phyloP scores from a whole-genome alignment of 2,888 invertebrate genomes.

The Electrophaes corylata region DNA sequence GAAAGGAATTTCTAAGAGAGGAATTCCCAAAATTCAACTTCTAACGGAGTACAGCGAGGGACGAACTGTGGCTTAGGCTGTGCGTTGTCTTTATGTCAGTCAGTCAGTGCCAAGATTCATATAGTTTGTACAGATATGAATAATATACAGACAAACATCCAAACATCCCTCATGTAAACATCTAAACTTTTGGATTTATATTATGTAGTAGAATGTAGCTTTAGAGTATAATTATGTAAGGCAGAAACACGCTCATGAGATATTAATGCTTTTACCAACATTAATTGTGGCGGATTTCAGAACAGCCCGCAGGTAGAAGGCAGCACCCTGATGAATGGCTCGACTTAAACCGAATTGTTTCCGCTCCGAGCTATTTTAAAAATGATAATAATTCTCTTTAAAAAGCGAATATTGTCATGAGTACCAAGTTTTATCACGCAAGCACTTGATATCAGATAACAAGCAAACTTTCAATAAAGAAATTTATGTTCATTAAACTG shows the following conservation, averaged over 20 bases:
- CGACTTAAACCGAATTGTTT: constrained; percentile 35
- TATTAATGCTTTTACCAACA: constrained; percentile 33
- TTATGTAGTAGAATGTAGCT: not conserved
- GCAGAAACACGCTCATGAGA: constrained; percentile 25
- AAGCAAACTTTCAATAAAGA: no score
- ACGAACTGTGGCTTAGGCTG: no score
- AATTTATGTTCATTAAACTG: no score
- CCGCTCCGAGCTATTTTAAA: constrained; percentile 30
- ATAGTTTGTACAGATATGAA: no score
- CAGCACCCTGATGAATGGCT: constrained; percentile 34
- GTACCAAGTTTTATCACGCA: not conserved
- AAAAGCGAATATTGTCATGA: not conserved
- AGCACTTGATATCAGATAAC: no score
- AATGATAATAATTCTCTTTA: constrained; percentile 21
- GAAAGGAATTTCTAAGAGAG: no score
- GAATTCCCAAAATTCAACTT: no score
- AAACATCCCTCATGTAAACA: not conserved
- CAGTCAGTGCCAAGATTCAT: no score
- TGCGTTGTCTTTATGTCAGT: no score
- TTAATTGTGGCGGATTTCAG: constrained; percentile 37
- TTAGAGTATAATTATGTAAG: constrained; percentile 14
- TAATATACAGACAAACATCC: not conserved
- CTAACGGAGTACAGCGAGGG: no score
- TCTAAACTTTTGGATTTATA: not conserved
- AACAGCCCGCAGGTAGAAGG: constrained; percentile 35